Conservation (phyloP, 2,797 vertebrate genomes). For the Falco rusticolus region DNA sequence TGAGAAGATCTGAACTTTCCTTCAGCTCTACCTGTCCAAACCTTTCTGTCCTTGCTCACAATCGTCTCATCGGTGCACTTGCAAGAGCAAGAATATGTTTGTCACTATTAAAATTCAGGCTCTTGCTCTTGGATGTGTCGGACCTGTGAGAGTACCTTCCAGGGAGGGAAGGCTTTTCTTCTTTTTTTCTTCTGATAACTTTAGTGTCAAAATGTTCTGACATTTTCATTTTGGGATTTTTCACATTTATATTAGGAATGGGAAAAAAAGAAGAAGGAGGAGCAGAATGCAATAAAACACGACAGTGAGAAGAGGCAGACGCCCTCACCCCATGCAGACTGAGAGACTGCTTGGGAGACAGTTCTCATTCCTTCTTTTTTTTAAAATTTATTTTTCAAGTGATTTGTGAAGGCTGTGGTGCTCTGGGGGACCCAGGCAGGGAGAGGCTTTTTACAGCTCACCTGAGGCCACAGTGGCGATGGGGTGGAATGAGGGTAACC, state of each 20-base stretch:
- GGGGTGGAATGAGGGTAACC: background rate
- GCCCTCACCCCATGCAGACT: background rate
- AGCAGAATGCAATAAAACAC: background rate
- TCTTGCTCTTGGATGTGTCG: background rate
- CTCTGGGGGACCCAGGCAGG: background rate
- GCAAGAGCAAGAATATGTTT: background rate
- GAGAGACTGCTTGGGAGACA: background rate
- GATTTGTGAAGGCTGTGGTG: background rate
- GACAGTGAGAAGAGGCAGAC: background rate
- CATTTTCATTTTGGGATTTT: background rate
- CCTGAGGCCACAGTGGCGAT: background rate
- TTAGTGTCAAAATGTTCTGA: slow-evolving; percentile 4
- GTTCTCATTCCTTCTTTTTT: background rate
- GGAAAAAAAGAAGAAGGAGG: background rate
- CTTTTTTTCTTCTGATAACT: background rate
- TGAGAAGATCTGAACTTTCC: background rate
- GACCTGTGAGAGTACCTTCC: background rate
- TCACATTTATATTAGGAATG: slow-evolving; percentile 1
- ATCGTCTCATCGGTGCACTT: accelerated
- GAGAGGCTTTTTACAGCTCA: background rate
- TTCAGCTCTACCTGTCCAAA: background rate
- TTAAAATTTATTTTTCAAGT: background rate
- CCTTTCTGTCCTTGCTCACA: background rate
- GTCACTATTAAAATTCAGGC: background rate
- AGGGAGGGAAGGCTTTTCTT: background rate